These are phyloP conservation scores for Lepus oiostolus DNA, from an alignment of 2,797 vertebrate genomes.

Conservation along the genomic window DNA sequence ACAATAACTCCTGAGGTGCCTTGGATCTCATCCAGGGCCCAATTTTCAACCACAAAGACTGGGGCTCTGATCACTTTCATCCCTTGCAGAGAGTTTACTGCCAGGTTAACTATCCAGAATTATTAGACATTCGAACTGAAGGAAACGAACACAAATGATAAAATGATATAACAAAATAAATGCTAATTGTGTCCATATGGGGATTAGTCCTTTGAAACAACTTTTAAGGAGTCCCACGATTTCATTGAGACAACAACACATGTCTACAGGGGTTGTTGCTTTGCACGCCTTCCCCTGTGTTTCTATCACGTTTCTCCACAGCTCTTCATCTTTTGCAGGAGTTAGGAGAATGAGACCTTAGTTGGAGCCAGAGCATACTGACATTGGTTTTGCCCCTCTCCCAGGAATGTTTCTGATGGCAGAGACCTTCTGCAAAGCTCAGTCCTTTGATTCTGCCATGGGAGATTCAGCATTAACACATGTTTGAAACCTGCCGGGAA, in stretches of 20 bases:
- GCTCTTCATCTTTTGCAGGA: neutral
- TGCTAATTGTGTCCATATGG: neutral
- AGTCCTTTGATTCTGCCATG: conserved; percentile 77
- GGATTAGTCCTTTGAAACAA: conserved; percentile 59
- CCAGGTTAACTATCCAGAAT: neutral
- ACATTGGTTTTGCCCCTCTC: neutral
- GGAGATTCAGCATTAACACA: conserved; percentile 57
- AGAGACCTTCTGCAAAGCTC: conserved; percentile 34
- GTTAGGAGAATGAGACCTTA: neutral
- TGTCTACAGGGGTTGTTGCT: neutral
- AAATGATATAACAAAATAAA: conserved; percentile 27
- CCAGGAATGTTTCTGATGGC: conserved; percentile 23
- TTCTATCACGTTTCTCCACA: neutral
- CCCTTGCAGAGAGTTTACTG: neutral
- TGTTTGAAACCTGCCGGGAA: conserved; percentile 78
- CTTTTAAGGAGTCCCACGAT: neutral
- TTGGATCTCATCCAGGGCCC: neutral
- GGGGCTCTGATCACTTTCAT: neutral
- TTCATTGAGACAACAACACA: neutral
- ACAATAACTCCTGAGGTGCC: neutral
- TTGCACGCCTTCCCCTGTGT: neutral
- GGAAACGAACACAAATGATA: conserved; percentile 27
- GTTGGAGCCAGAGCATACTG: neutral
- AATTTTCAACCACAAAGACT: neutral
- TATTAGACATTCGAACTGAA: neutral